These are phyloP conservation scores for Salvelinus alpinus DNA, from an alignment of 2,113 vertebrate genomes.

Conservation along the genomic window DNA sequence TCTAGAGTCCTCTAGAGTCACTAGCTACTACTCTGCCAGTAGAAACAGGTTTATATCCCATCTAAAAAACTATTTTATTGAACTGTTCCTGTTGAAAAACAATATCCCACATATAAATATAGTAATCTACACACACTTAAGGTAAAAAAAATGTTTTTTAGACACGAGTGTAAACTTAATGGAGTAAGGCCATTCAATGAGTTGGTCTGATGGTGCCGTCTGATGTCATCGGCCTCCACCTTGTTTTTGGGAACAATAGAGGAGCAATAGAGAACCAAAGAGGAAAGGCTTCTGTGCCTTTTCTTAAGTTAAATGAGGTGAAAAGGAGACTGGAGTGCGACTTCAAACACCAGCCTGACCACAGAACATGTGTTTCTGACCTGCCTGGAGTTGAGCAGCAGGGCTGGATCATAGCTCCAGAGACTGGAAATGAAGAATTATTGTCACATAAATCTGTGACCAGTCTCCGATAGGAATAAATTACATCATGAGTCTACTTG, in stretches of 20 bases:
- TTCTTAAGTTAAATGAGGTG: no score
- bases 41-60: constrained; percentile 19
- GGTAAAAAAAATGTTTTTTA: no score
- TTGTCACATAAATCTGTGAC: constrained; percentile 25
- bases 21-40: constrained; percentile 23
- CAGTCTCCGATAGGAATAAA: constrained; percentile 28
- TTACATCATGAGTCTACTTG: constrained; percentile 42
- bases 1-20: not conserved
- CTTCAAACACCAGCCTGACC: not conserved
- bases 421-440: not conserved
- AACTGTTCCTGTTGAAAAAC: not conserved
- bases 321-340: no score
- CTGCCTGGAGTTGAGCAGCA: not conserved
- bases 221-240: no score
- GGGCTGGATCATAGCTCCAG: not conserved
- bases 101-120: no score
- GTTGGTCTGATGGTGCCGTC: no score
- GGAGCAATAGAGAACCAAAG: no score
- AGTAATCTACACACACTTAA: no score
- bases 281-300: no score
- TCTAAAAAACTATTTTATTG: constrained; percentile 14
- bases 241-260: not conserved
- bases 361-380: constrained; percentile 5
- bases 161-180: no score
- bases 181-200: no score